Base-by-base conservation (phyloP, 2,888 invertebrate genomes). In the Bedellia somnulentella region DNA sequence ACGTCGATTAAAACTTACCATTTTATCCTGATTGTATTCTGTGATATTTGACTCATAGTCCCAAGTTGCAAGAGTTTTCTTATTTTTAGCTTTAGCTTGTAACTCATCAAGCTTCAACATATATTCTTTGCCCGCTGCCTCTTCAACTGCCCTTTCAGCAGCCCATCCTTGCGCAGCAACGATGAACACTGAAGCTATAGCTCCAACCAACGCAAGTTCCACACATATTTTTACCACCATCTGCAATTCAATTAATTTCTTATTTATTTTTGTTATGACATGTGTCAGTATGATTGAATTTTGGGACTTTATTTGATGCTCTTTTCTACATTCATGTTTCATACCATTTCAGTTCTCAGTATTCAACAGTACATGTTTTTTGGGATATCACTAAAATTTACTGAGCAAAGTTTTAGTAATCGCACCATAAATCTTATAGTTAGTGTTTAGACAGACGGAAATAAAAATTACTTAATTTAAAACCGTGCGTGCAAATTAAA, bases 41-140 rank as follows among this genome's bases (percentile, higher is more conserved):
- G 86, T 90, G 9, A 91, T 78, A 51, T 91, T 86, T 1, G 86
- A 83, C 16, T 81, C 81, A 47, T 89, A 89, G 6, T 79, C 77
- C 91, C 91, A 91, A 9, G 78, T 63, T 0, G 86, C 86, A n/a
- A 83, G 44, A 0, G 71, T 54, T 27, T 62, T 67, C 33, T 71
- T 68, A 43, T 87, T 84, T 32, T 56, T 75, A 30, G 80, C 71
- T 30, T 68, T 64, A 1, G 79, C 78, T 12, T 75, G 63, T 31
- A 80, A 61, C n/a, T 73, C 76, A 41, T 88, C 83, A 3, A 86
- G 46, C 8, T 78, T 66, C 32, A 77, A 52, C 48, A 89, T 71
- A 41, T 83, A 82, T 32, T 80, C 78, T 12, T 75, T 59, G 0
- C 83, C 87, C 1, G 76, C 68, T 0, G 70, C 66, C 36, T 83